Conservation (phyloP, 2,797 vertebrate species). For the Apodemus agrarius region DNA sequence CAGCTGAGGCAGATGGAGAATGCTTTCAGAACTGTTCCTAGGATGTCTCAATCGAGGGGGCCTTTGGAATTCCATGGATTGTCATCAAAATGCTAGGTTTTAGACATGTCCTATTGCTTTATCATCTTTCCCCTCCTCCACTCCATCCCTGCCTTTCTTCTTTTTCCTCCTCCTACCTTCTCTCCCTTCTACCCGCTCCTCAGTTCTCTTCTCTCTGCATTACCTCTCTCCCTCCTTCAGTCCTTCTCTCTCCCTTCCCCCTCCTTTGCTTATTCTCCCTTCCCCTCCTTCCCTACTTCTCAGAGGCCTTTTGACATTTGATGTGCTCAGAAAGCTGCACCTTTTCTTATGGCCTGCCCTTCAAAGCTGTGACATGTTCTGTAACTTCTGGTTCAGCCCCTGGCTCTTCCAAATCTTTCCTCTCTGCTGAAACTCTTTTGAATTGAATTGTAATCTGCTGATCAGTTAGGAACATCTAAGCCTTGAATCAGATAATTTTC, state of each 20-base stretch:
- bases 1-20: not conserved
- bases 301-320: not conserved
- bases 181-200: accelerated
- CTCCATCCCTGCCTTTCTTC: accelerated
- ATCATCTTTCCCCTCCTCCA: not conserved
- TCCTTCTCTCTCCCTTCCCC: not conserved
- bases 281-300: not conserved
- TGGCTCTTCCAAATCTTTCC: not conserved
- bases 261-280: too few relatives aligned
- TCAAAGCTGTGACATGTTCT: not conserved
- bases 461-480: not conserved
- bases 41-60: not conserved
- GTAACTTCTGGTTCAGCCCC: not conserved
- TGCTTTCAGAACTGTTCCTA: not conserved
- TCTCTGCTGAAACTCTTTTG: not conserved
- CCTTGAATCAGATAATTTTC: not conserved
- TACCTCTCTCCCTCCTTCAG: too few relatives aligned
- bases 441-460: not conserved
- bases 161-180: not conserved
- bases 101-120: not conserved
- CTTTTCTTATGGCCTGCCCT: not conserved
- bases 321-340: not conserved
- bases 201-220: too few relatives aligned
- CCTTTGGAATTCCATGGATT: not conserved
- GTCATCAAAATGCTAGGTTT: too few relatives aligned